A percentile compares a stretch with the other conserved stretches of the same genome.
Evolutionary conservation across 23 tunicate genomes (phyloP).

Genomic region (Phallusia fumigata): DNA sequence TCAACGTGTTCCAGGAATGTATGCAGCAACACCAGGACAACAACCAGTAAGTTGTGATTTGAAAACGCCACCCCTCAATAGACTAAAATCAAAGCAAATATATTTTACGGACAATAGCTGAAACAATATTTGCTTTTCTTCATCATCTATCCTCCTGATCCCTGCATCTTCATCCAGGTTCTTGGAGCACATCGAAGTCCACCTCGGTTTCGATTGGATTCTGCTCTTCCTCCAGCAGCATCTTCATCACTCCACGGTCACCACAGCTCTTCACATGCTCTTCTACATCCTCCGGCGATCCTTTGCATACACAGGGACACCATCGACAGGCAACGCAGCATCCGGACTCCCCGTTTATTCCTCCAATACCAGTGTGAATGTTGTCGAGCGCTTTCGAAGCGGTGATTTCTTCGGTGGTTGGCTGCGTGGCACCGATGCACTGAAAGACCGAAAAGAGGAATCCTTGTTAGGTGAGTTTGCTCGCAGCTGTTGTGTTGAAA

Average conservation of each 20-base stretch:
- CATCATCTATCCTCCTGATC: neutral
- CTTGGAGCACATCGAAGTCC: slow-evolving; percentile 44
- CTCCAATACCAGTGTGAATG: neutral
- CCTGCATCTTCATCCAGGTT: slow-evolving; percentile 23
- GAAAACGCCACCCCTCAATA: neutral
- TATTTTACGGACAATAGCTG: too few relatives aligned
- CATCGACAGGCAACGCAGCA: slow-evolving; percentile 12
- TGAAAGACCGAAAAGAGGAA: slow-evolving; percentile 52
- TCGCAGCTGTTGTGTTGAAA: too few relatives aligned
- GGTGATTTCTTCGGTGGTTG: slow-evolving; percentile 77
- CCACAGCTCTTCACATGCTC: slow-evolving; percentile 29
- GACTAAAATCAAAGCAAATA: too few relatives aligned
- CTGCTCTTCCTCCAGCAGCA: slow-evolving; percentile 55
- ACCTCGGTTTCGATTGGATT: slow-evolving; percentile 77
- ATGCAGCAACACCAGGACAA: slow-evolving; percentile 12
- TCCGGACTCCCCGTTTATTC: slow-evolving; percentile 35
- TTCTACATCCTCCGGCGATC: slow-evolving; percentile 34
- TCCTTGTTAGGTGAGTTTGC: slow-evolving; percentile 62
- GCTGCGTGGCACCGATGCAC: slow-evolving; percentile 57
- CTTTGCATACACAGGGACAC: slow-evolving; percentile 5
- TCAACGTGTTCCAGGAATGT: slow-evolving; percentile 32
- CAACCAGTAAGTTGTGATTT: slow-evolving; percentile 3
- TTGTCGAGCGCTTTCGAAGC: slow-evolving; percentile 51
- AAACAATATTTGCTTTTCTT: too few relatives aligned
- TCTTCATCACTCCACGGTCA: slow-evolving; percentile 66